phyloP scores from a whole-genome alignment of 2,888 invertebrate species.

The Alviniconcha strummeri region DNA sequence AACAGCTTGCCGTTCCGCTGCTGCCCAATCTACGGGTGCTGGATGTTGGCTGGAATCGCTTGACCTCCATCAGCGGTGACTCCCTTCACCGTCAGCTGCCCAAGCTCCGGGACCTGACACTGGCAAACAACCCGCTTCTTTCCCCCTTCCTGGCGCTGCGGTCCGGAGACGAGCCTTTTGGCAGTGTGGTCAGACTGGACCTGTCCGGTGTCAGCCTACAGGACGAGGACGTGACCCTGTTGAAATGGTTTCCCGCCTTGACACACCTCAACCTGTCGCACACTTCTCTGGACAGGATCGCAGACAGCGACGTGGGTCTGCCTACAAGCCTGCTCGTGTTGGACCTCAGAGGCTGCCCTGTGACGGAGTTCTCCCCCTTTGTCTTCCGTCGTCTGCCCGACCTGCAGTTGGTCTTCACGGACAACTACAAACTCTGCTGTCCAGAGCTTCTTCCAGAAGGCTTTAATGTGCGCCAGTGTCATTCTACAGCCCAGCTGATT shows the following conservation, averaged over 20 bases:
- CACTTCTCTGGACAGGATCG: not conserved
- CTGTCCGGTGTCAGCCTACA: not conserved
- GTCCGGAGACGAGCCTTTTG: not conserved
- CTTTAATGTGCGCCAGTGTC: not conserved
- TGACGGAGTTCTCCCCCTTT: not conserved
- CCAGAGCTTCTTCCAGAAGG: slow-evolving; percentile 2
- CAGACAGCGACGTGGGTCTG: not conserved
- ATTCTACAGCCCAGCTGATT: not conserved
- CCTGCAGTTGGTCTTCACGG: not conserved
- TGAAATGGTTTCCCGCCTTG: not conserved
- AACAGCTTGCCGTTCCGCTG: not conserved
- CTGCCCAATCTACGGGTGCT: slow-evolving; percentile 17
- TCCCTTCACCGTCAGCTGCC: not conserved
- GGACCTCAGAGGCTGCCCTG: not conserved
- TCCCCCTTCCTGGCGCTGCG: not conserved
- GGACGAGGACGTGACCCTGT: not conserved
- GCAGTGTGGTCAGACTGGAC: not conserved
- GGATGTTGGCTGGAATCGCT: not conserved
- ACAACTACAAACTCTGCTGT: slow-evolving; percentile 25
- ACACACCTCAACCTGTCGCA: not conserved
- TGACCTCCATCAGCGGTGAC: not conserved
- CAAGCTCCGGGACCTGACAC: not conserved
- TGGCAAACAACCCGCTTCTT: slow-evolving; percentile 14
- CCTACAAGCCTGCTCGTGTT: not conserved
- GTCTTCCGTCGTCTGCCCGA: not conserved